Percentiles rank a stretch among this genome's conserved stretches.
These are phyloP conservation scores for Agonopterix subpropinquella DNA, from an alignment of 2,888 invertebrate genomes.

Conservation along the genomic window DNA sequence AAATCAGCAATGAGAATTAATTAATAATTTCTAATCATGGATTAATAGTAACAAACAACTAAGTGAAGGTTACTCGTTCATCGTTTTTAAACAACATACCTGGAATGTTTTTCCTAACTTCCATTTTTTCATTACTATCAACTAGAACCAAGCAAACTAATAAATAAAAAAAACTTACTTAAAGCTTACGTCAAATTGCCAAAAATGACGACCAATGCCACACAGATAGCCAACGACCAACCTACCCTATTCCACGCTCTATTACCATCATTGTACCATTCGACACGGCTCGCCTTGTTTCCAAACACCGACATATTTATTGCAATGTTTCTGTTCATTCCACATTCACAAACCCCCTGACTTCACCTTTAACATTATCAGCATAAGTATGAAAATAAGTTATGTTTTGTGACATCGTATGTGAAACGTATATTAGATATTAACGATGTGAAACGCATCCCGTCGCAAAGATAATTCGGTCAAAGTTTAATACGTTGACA, in stretches of 20 bases:
- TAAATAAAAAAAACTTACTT: constrained; percentile 19
- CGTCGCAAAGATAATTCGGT: constrained; percentile 60
- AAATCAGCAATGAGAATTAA: no score
- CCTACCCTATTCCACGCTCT: constrained; percentile 45
- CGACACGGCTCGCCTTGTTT: constrained; percentile 61
- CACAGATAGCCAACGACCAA: constrained; percentile 20
- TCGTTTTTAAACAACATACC: no score
- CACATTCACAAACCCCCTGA: no score
- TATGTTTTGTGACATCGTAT: no score
- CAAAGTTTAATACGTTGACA: constrained; percentile 72
- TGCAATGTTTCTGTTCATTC: neutral
- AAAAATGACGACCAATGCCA: constrained; percentile 37
- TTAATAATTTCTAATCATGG: no score
- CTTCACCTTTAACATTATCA: no score
- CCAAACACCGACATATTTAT: constrained; percentile 40
- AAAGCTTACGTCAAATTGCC: constrained; percentile 10
- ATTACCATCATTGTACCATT: constrained; percentile 58
- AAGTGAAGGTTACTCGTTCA: no score
- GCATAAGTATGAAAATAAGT: no score
- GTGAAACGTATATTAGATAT: constrained; percentile 45
- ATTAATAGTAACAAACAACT: no score
- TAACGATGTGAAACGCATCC: constrained; percentile 67
- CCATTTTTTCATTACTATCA: neutral
- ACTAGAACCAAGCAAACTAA: constrained; percentile 7
- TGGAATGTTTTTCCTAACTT: no score